Conservation (phyloP, 2,888 invertebrate genomes). For the Polietes domitor region DNA sequence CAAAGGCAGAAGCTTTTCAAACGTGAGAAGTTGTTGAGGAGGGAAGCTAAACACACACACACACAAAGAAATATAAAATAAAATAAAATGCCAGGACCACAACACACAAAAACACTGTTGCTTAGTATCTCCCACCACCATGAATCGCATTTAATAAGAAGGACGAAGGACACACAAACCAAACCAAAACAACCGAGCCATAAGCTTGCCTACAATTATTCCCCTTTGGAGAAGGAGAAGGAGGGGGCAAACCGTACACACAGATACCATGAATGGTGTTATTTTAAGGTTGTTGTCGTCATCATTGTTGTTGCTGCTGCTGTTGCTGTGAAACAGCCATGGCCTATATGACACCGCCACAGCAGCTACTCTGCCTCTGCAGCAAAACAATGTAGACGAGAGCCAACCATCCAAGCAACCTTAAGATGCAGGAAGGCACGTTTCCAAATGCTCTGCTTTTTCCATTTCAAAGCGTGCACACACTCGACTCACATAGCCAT, state of each 20-base stretch:
- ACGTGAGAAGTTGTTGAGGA: not conserved
- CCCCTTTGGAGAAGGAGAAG: not conserved
- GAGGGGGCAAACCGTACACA: not conserved
- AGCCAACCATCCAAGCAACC: not conserved
- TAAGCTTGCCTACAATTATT: not conserved
- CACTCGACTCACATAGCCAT: not conserved
- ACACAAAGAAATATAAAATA: not conserved
- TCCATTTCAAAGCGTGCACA: not conserved
- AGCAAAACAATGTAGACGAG: no score
- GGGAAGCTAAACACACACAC: not conserved
- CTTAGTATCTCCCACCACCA: not conserved
- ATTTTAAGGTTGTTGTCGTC: conserved; percentile 17
- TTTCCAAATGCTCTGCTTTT: not conserved
- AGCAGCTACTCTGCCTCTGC: not conserved
- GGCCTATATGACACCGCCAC: conserved; percentile 23
- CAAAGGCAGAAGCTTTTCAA: not conserved
- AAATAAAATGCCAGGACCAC: not conserved
- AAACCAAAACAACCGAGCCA: not conserved
- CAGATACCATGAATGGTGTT: not conserved
- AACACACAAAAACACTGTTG: conserved; percentile 15
- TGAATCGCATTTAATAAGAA: not conserved
- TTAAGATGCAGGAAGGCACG: not conserved
- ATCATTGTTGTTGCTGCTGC: not conserved
- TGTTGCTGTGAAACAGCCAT: conserved; percentile 7
- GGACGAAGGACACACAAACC: not conserved